Evolutionary conservation across 2,113 vertebrate species (phyloP), one percentile per base, ranked within the genome.

Genomic region (Eudyptes chrysolophus): DNA sequence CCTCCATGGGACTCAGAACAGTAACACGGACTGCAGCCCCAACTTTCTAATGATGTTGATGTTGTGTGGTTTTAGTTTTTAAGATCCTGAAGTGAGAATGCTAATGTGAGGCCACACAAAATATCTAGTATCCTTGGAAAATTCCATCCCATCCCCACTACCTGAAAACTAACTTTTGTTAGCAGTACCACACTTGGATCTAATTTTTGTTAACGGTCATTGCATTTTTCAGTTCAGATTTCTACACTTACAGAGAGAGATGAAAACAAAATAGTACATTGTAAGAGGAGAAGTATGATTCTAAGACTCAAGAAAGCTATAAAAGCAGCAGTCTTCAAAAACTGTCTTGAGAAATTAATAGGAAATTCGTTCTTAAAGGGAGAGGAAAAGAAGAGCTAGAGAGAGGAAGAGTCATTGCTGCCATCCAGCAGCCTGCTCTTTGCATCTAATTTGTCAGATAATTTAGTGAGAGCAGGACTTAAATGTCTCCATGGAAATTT

Each of bases 121-220:
- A 61, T 26, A 68, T 2, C 13, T 62, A 34, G 3, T 34, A 48
- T 10, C 71, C n/a, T 20, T 54, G 17, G 22, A 93, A 90, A 69
- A 27, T 61, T 61, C n/a, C 74, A 64, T 34, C 16, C 11, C 8
- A 13, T 44, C 7, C 13, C 36, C 40, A 42, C 27, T 12, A 51
- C 17, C 14, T 32, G 20, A 48, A 81, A 92, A 27, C 17, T 57
- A 82, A 82, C 14, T 48, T 60, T 19, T 57, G 0, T 51, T 32
- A 71, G 25, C 7, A 54, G 11, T 48, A 71, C 17, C 21, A 17
- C 21, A 26, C 36, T 83, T 75, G 0, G 0, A 40, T 24, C 26
- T 4, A n/a, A 26, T 51, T 94, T 94, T 69, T 79, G 30, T 19
- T 61, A 93, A 46, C 2, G 0, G 5, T 3, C 14, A 1, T 16